phyloP scores from a whole-genome alignment of 2,888 invertebrate species.

The Drosophila histrio region DNA sequence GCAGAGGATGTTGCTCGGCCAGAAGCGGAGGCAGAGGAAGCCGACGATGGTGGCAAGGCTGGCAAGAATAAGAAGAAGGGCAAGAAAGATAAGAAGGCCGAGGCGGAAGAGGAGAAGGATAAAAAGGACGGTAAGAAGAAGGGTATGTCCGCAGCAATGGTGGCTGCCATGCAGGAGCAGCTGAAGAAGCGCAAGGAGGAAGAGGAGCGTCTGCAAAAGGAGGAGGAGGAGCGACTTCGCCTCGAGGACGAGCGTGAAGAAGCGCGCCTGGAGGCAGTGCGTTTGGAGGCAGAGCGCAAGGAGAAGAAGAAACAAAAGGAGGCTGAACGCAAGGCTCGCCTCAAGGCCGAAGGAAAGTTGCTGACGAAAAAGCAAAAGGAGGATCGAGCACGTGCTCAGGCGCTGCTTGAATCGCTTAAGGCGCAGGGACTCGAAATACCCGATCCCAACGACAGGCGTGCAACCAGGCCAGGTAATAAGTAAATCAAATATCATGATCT shows the following conservation, averaged over 20 bases:
- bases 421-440: conserved; percentile 94
- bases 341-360: conserved; percentile 98
- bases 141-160: conserved; percentile 93
- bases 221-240: conserved; percentile 92
- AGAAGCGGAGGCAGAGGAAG: conserved; percentile 67
- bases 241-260: conserved; percentile 90
- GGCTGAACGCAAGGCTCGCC: conserved; percentile 94
- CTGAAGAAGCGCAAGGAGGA: conserved; percentile 95
- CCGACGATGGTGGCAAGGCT: conserved; percentile 66
- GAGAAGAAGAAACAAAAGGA: conserved; percentile 95
- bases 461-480: conserved; percentile 85
- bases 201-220: conserved; percentile 89
- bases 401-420: conserved; percentile 93
- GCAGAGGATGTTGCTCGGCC: conserved; percentile 17
- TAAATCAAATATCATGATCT: too few species aligned
- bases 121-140: conserved; percentile 86
- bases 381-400: conserved; percentile 94
- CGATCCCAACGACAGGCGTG: conserved; percentile 87
- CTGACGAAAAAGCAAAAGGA: conserved; percentile 97
- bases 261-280: conserved; percentile 89
- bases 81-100: conserved; percentile 84
- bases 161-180: conserved; percentile 96
- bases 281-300: conserved; percentile 94
- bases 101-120: conserved; percentile 86
- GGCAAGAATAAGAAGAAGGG: conserved; percentile 84